Evolutionary conservation across 1,140 invertebrate species (phyloP).

Genomic region (Diuraphis noxia): DNA sequence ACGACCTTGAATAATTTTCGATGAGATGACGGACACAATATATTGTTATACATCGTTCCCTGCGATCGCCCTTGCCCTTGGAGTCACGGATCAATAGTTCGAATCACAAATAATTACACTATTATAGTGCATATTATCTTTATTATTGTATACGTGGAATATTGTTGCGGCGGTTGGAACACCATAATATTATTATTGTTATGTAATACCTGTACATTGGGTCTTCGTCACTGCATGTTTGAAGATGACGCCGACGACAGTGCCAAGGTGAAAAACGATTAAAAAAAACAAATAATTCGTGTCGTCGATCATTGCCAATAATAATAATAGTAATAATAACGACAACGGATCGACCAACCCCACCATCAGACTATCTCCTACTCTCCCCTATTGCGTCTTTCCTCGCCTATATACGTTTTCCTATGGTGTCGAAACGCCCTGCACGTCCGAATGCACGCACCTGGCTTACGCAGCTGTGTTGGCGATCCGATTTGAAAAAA

Average conservation of each 20-base stretch:
- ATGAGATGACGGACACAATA: neutral
- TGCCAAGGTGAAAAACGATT: neutral
- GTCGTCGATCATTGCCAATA: slow-evolving; percentile 6
- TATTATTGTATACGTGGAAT: neutral
- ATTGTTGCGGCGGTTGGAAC: neutral
- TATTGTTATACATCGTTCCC: neutral
- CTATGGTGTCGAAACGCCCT: neutral
- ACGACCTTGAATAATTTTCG: neutral
- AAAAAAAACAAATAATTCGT: neutral
- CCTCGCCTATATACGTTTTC: neutral
- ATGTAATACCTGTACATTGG: neutral
- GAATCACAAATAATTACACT: neutral
- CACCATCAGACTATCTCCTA: neutral
- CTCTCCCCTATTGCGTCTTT: neutral
- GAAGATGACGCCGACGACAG: slow-evolving; percentile 2
- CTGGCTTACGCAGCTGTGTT: too few relatives aligned
- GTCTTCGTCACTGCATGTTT: neutral
- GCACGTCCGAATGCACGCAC: neutral
- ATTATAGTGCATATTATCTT: neutral
- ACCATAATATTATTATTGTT: neutral
- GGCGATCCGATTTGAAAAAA: neutral
- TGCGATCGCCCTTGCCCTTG: neutral
- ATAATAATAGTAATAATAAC: neutral
- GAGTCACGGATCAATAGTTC: slow-evolving; percentile 6
- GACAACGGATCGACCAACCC: neutral